A percentile compares a stretch with the other conserved stretches of the same genome.
phyloP scores from a whole-genome alignment of 1,140 invertebrate genomes.

The Dufourea novaeangliae region DNA sequence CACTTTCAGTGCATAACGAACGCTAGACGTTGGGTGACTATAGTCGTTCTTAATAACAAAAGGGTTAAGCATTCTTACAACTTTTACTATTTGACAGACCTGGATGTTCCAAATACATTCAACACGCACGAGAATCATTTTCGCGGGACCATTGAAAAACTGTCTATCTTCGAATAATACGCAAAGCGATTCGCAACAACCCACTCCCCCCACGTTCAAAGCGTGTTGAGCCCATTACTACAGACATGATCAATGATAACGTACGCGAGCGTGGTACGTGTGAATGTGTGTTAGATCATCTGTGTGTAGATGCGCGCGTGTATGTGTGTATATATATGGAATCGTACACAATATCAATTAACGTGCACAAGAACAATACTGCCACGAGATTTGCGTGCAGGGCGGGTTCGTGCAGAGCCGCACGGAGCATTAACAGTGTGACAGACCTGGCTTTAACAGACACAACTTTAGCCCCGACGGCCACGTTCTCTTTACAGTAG shows the following conservation, averaged over 20 bases:
- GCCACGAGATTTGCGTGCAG: constrained; percentile 82
- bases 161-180: neutral
- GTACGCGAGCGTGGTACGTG: neutral
- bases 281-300: neutral
- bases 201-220: neutral
- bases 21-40: no score
- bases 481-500: constrained; percentile 98
- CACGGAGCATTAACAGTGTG: constrained; percentile 81
- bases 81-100: neutral
- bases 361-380: constrained; percentile 82
- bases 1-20: no score
- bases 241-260: neutral
- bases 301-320: neutral
- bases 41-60: no score
- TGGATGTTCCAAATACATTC: constrained; percentile 24
- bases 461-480: constrained; percentile 97
- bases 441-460: constrained; percentile 98
- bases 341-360: constrained; percentile 82
- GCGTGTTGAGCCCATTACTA: constrained; percentile 3
- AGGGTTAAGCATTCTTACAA: neutral
- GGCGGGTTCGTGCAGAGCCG: constrained; percentile 70
- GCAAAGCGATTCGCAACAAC: neutral
- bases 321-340: constrained; percentile 55
- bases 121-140: neutral
- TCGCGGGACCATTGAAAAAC: neutral